Evolutionary conservation across 35 echinoderm and acorn worm species (phyloP).

Genomic region (Eucidaris tribuloides): DNA sequence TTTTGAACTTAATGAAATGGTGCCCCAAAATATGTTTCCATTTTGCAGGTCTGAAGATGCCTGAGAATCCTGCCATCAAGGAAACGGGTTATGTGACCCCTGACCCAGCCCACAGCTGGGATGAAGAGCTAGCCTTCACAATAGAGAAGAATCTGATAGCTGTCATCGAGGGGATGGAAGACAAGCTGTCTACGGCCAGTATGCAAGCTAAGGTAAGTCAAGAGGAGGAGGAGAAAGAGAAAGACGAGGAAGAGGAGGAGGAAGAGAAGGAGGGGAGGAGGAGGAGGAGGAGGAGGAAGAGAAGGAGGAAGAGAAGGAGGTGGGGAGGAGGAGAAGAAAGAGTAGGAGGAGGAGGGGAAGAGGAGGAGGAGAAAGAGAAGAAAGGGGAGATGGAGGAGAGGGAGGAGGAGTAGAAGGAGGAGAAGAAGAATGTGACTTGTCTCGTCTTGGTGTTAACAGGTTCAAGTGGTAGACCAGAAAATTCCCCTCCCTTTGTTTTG

Average conservation of each 20-base stretch:
- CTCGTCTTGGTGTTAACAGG: no score
- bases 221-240: no score
- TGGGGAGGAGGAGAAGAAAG: neutral
- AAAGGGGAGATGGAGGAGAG: neutral
- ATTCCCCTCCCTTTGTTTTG: no score
- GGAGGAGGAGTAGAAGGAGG: slow-evolving; percentile 35
- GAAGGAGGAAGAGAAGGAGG: neutral
- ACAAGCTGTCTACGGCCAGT: slow-evolving; percentile 76
- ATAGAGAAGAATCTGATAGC: slow-evolving; percentile 62
- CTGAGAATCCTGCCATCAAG: slow-evolving; percentile 36
- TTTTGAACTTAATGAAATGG: neutral
- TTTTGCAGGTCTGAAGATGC: slow-evolving; percentile 28
- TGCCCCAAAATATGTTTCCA: neutral
- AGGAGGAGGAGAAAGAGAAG: slow-evolving; percentile 22
- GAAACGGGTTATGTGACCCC: slow-evolving; percentile 37
- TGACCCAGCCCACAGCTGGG: slow-evolving; percentile 12
- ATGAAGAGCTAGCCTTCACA: slow-evolving; percentile 56
- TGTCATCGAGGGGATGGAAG: slow-evolving; percentile 83
- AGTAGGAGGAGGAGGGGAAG: slow-evolving; percentile 9
- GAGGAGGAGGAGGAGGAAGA: neutral
- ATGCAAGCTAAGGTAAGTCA: slow-evolving; percentile 94
- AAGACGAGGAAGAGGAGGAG: neutral
- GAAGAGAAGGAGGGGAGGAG: neutral
- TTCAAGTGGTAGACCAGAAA: no score
- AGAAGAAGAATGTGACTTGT: no score